Evolutionary conservation across 1,140 invertebrate genomes (phyloP).

Genomic region (Drosophila melanica): DNA sequence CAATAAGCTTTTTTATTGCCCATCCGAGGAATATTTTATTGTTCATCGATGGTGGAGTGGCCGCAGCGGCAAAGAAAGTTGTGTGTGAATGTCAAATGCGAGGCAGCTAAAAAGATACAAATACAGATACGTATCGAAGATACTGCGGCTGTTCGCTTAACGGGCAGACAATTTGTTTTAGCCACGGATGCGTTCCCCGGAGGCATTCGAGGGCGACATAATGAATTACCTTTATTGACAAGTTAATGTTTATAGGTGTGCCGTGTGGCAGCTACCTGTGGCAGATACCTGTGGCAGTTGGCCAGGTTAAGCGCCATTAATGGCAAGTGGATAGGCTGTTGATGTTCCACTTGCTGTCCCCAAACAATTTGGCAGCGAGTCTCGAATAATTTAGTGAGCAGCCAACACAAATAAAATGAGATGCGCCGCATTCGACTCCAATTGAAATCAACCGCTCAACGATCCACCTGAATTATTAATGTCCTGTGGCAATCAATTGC

Average conservation of each 20-base stretch:
- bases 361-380: slow-evolving; percentile 54
- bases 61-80: slow-evolving; percentile 21
- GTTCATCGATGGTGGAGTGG: slow-evolving; percentile 37
- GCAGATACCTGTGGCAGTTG: slow-evolving; percentile 39
- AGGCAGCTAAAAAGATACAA: slow-evolving; percentile 16
- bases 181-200: slow-evolving; percentile 35
- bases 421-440: slow-evolving; percentile 55
- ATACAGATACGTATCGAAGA: neutral
- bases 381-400: slow-evolving; percentile 71
- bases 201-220: slow-evolving; percentile 79
- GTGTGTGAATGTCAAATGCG: slow-evolving; percentile 60
- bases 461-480: slow-evolving; percentile 73
- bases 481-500: slow-evolving; percentile 67
- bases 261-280: slow-evolving; percentile 23
- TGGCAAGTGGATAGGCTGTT: slow-evolving; percentile 78
- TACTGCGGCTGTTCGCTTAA: slow-evolving; percentile 16
- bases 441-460: slow-evolving; percentile 64
- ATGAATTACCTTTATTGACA: slow-evolving; percentile 84
- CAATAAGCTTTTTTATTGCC: slow-evolving; percentile 78
- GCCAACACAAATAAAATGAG: slow-evolving; percentile 44
- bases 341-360: slow-evolving; percentile 66
- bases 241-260: slow-evolving; percentile 83
- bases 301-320: slow-evolving; percentile 56
- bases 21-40: slow-evolving; percentile 75
- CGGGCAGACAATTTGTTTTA: slow-evolving; percentile 48